Base-by-base conservation (phyloP, 2,888 invertebrate species). In the Agrotis segetum region DNA sequence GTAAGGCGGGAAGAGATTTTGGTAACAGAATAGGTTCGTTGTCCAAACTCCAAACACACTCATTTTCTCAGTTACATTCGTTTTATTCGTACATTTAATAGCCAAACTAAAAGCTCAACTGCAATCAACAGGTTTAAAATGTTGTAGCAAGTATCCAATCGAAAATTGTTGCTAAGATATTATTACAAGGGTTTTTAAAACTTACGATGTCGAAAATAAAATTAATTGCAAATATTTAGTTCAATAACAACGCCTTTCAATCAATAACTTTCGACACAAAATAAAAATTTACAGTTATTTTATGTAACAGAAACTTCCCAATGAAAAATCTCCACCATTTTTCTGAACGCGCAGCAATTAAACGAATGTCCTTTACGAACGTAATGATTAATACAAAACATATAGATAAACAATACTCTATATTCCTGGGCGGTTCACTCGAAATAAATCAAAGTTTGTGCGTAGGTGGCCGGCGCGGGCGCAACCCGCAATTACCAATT, bases 401-500 rank as follows among this genome's bases (percentile, higher is more conserved):
- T 83, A 87, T 89, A 89, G 86, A 88, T 85, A 89, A 90, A 92
- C 91, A 91, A 91, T 92, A 92, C 89, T 90, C 88, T 86, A 91
- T 89, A 90, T 90, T 86, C 81, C 85, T 82, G 86, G 94, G 94
- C 93, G 94, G 88, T 88, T 70, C 91, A 74, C 82, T 85, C 74
- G 85, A 91, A 87, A 95, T 95, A 94, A 95, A 95, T 95, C 95
- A 94, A 86, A 82, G 78, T 83, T 68, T 69, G 85, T 87, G 92
- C 92, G 95, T 95, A 93, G 95, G 95, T 94, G 95, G 95, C 88
- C 93, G 74, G 77, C 75, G 85, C 85, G 85, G 85, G 85, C 85
- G 87, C 88, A 92, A 88, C 92, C 90, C 74, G 89, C 92, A 93
- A 95, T 95, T 95, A 95, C 89, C 93, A 93, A 95, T 95, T 95